Base-by-base conservation (phyloP, 2,113 vertebrate species). In the Orycteropus afer region DNA sequence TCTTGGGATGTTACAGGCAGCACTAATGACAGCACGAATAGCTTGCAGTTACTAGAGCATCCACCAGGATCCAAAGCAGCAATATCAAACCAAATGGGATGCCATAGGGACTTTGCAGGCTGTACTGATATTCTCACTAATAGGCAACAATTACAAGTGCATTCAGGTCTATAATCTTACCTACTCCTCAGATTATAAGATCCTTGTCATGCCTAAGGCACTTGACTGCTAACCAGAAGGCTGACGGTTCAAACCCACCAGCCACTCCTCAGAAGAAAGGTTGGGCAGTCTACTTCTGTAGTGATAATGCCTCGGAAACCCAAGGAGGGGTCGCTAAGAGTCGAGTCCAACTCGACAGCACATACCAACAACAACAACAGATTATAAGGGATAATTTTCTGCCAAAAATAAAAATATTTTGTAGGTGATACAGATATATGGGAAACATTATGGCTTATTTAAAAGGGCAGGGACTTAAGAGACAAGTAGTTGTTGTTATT, bases 1-100 rank as follows among this genome's bases (percentile, higher is more conserved):
- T 90, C 5, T 0, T 61, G 85, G 63, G 88, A 59, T 91, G 49
- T 67, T 40, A 7, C 49, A 4, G 0, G 27, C 49, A 91, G 15
- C 18, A 61, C n/a, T 82, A 86, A 82, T 78, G 81, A 82, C 11
- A 51, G 22, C 55, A 42, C 40, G 95, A 95, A 96, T 77, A 82
- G 47, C 11, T 86, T n/a, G 47, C 25, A 51, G 20, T 90, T 79
- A 86, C 37, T 45, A 23, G 37, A 49, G 57, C 42, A 63, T 79
- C 69, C 37, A 45, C 53, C 45, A 88, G 42, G 40, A 40, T 69
- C 65, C n/a, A 95, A 95, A 93, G 49, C 49, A 88, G 29, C 67
- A 65, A 57, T 83, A 95, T 79, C 47, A 95, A 91, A 88, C 2
- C 3, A 94, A 94, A 23, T 69, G 77, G 87, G 86, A 96, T 34